Base-by-base conservation (phyloP, 2,113 vertebrate genomes). In the Paramisgurnus dabryanus region DNA sequence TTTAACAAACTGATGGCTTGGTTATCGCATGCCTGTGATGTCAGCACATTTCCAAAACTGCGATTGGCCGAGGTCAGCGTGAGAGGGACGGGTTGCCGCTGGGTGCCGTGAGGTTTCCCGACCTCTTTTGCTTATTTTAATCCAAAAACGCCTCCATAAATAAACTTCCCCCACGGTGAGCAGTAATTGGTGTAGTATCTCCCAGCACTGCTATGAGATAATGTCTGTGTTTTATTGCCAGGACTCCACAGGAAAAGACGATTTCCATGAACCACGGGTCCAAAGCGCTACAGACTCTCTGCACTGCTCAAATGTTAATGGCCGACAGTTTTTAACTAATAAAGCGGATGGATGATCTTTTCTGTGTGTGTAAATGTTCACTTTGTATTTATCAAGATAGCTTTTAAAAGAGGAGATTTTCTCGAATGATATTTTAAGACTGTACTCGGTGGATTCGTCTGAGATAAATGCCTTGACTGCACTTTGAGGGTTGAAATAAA, bases 181-280 rank as follows among this genome's bases (percentile, higher is more conserved):
- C 40, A 76, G 83, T 85, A 85, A 85, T 85, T 82, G 72, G 83
- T 74, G 67, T 72, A 65, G 76, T 78, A 43, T 79, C 83, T 85
- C 71, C 70, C 67, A 74, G 83, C 80, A 50, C 27, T n/a, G 66
- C 67, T 22, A 47, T 53, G 73, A 84, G 79, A 55, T 68, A 66
- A 43, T 41, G 67, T 80, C 78, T 78, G 61, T 13, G 27, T 39
- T 71, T 18, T 4, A 68, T 66, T 64, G 71, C 80, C 76, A 79
- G 65, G 34, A 7, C 80, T 15, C 79, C 22, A 8, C 83, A 60
- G 64, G 83, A 81, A 71, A 4, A 61, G 67, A 65, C 83, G 45
- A 68, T 77, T 81, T 82, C 70, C 65, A 79, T 53, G 57, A 76
- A 70, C 49, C 41, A 15, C 40, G 50, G 50, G 47, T 55, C 68